phyloP scores from a whole-genome alignment of 2,888 invertebrate species.

The Rhingia campestris region DNA sequence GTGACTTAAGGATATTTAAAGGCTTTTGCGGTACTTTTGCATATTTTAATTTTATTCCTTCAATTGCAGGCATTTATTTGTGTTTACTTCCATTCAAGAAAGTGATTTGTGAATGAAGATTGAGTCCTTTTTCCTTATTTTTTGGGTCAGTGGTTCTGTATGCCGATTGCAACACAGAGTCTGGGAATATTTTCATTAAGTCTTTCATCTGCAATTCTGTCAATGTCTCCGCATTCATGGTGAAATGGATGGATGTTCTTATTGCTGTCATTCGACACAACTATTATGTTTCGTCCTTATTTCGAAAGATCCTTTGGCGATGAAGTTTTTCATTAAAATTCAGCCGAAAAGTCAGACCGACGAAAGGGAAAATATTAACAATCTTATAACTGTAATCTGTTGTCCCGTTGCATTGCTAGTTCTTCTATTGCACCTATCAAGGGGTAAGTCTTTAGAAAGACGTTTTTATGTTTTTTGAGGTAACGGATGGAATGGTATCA shows the following conservation, averaged over 20 bases:
- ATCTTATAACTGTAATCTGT: too few species aligned
- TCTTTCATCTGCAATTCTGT: background rate
- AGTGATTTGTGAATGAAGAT: too few species aligned
- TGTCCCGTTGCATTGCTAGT: too few species aligned
- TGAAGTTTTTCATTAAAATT: background rate
- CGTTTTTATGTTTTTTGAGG: too few species aligned
- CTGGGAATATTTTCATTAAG: constrained; percentile 8
- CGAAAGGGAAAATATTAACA: too few species aligned
- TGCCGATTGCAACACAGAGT: background rate
- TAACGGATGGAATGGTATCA: too few species aligned
- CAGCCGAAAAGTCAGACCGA: constrained; percentile 10
- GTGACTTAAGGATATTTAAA: constrained; percentile 35
- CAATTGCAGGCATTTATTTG: background rate
- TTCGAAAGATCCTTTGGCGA: background rate
- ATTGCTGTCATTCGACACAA: background rate
- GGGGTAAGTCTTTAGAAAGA: too few species aligned
- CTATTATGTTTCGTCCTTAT: background rate
- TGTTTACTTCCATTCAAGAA: background rate
- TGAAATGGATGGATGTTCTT: background rate
- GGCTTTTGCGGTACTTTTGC: constrained; percentile 15
- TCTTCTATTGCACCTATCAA: too few species aligned
- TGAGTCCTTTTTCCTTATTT: background rate
- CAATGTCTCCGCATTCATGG: background rate
- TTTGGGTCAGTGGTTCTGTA: background rate
- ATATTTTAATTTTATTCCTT: constrained; percentile 32